Percentiles rank a stretch among this genome's conserved stretches.
phyloP scores from a whole-genome alignment of 2,888 invertebrate genomes.

The Acleris emargana region DNA sequence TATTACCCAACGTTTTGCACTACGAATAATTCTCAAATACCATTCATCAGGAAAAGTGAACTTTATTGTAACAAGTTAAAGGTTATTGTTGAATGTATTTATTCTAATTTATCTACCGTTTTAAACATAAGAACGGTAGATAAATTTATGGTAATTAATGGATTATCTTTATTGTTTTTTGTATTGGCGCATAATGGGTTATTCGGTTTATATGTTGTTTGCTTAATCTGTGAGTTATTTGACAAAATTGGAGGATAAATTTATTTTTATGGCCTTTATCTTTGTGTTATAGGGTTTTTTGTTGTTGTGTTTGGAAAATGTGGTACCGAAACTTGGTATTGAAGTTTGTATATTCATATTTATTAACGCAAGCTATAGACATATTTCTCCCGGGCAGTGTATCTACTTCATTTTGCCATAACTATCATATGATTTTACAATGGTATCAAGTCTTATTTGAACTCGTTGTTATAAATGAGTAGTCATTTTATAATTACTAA shows the following conservation, averaged over 20 bases:
- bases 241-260: background rate
- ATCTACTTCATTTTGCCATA: too few species aligned
- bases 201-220: constrained; percentile 29
- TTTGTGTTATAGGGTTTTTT: background rate
- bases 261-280: background rate
- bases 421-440: too few species aligned
- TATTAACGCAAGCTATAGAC: too few species aligned
- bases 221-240: constrained; percentile 12
- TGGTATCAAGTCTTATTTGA: too few species aligned
- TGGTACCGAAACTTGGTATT: background rate
- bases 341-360: too few species aligned
- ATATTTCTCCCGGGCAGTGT: too few species aligned
- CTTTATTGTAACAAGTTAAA: constrained; percentile 1
- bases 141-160: constrained; percentile 33
- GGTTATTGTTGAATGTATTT: constrained; percentile 1
- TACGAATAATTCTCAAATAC: constrained; percentile 29
- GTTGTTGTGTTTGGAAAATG: background rate
- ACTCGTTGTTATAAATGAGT: too few species aligned
- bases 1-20: constrained; percentile 35
- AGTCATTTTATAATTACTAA: too few species aligned
- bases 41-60: background rate
- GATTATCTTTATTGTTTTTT: constrained; percentile 36
- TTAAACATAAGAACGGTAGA: background rate
- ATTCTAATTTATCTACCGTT: background rate
- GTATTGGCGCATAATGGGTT: constrained; percentile 28